Evolutionary conservation across 1,140 invertebrate species (phyloP), one percentile per base, ranked within the genome.

Genomic region (Drosophila baimaii): DNA sequence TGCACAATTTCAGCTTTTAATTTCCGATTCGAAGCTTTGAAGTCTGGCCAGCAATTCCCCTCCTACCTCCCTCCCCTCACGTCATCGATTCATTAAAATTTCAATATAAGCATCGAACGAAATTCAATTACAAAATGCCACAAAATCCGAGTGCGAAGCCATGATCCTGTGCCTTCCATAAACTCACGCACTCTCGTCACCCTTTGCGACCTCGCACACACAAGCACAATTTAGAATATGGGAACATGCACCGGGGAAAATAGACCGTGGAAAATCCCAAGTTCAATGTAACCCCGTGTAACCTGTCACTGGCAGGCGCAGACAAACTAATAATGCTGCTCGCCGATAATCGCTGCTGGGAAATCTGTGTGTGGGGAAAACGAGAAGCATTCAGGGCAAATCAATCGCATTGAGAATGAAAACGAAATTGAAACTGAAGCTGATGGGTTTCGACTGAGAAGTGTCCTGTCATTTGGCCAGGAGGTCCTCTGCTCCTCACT

Each of bases 401-500:
- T 85, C 78, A 73, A 79, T 79, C 56, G 74, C 79, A 71, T 57
- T 81, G 65, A 76, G 79, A 86, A 80, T 51, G 71, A 68, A 79
- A 76, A 59, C 15, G 59, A 81, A 73, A 76, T 37, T 54, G 81
- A 76, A 66, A 82, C 47, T 52, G 75, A 79, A 74, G 15, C 46
- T 84, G 77, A 84, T 77, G 72, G 62, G 55, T 49, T 77, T 57
- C 44, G 47, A 63, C 56, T 35, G 31, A 21, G 33, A 58, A 71
- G 68, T 71, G 69, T 71, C 33, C 66, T 49, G 63, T 58, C 55
- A 62, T 62, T 58, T 33, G 74, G 25, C 43, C 39, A 41, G 19
- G 9, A 33, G 47, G 29, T 47, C 29, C 43, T 44, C 41, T n/a
- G n/a, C n/a, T n/a, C n/a, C n/a, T n/a, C 47, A 52, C 27, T 62